A percentile compares a stretch with the other conserved stretches of the same genome.
These are phyloP conservation scores for Rhinopomastus cyanomelas DNA, from an alignment of 2,113 vertebrate genomes.

Conservation along the genomic window DNA sequence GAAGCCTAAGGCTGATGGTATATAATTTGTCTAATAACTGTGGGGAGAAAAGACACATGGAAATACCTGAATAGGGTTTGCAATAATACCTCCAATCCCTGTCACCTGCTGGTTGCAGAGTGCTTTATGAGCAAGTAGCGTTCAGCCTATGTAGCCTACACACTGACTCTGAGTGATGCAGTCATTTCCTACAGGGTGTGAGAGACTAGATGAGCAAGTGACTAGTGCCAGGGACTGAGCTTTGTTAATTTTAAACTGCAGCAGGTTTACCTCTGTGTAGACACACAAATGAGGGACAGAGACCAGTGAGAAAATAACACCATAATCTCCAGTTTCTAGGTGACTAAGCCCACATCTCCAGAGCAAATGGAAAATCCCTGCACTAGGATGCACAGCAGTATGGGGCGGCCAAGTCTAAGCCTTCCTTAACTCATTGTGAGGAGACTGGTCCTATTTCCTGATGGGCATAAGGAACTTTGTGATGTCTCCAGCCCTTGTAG, in stretches of 20 bases:
- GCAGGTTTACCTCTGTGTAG: not conserved
- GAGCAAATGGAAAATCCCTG: not conserved
- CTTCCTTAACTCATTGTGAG: not conserved
- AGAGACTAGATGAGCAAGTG: not conserved
- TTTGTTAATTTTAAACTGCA: not conserved
- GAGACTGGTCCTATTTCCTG: not conserved
- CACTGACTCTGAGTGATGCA: not conserved
- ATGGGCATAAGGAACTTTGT: no score
- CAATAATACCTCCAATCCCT: not conserved
- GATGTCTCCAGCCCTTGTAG: not conserved
- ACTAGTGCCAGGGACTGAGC: not conserved
- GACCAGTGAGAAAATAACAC: not conserved
- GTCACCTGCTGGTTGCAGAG: not conserved
- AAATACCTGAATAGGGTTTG: not conserved
- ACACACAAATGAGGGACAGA: not conserved
- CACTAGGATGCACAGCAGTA: not conserved
- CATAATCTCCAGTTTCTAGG: not conserved
- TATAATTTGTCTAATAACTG: conserved; percentile 3
- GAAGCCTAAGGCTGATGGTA: not conserved
- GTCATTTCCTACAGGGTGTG: not conserved
- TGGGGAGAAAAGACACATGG: not conserved
- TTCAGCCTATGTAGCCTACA: not conserved
- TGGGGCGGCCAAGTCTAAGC: not conserved
- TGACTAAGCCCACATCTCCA: not conserved
- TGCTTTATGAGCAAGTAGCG: not conserved